A percentile compares a stretch with the other conserved stretches of the same genome.
Conservation (phyloP, 1,140 invertebrate genomes). For the Thalassaphorura encarpata region DNA sequence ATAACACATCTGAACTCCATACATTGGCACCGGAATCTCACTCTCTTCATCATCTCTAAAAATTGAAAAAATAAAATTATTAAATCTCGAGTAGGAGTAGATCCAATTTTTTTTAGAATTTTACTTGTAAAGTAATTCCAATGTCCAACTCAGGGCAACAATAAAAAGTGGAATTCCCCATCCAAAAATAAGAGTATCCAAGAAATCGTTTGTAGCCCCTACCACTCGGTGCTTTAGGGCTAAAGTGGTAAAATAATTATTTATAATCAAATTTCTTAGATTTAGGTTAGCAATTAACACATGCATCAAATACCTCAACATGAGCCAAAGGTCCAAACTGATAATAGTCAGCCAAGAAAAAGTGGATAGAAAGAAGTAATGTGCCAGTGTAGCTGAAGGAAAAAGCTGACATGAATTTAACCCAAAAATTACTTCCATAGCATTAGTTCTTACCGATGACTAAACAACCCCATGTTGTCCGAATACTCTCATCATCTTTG, state of each 20-base stretch:
- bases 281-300: neutral
- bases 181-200: constrained; percentile 1
- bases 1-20: constrained; percentile 13
- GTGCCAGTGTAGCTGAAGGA: constrained; percentile 5
- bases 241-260: neutral
- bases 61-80: neutral
- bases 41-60: constrained; percentile 5
- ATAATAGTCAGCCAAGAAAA: constrained; percentile 26
- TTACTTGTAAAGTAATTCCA: constrained; percentile 2
- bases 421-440: neutral
- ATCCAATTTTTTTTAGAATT: neutral
- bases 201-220: neutral
- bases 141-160: neutral
- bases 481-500: neutral
- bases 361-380: constrained; percentile 26
- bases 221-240: neutral
- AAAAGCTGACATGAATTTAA: neutral
- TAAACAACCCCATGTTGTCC: neutral
- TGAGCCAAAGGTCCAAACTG: constrained; percentile 22
- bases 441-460: neutral
- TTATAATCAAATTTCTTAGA: neutral
- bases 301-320: constrained; percentile 15
- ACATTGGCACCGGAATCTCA: constrained; percentile 7
- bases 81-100: neutral
- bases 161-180: constrained; percentile 6